Conservation (phyloP, 2,797 vertebrate genomes). For the Podarcis lilfordi region DNA sequence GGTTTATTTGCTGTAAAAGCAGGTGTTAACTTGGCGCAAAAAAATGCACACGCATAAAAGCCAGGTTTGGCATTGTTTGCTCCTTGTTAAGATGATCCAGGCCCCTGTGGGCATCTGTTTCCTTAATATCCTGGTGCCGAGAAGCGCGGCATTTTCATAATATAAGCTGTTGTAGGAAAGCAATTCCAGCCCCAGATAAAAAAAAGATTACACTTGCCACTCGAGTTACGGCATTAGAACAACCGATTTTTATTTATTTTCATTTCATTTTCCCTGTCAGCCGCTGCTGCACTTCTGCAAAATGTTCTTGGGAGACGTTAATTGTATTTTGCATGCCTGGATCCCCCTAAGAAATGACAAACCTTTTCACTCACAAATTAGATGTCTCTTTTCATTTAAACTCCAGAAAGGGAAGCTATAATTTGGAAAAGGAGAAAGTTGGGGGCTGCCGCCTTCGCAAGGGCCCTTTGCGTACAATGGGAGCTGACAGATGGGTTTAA, state of each 20-base stretch:
- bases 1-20: constrained; percentile 66
- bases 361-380: constrained; percentile 70
- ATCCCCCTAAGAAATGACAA: constrained; percentile 70
- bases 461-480: constrained; percentile 40
- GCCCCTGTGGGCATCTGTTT: constrained; percentile 65
- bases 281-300: constrained; percentile 56
- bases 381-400: constrained; percentile 75
- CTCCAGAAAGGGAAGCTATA: constrained; percentile 63
- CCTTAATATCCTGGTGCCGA: constrained; percentile 67
- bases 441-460: constrained; percentile 35
- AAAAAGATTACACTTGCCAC: constrained; percentile 68
- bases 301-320: constrained; percentile 57
- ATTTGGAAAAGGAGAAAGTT: constrained; percentile 50
- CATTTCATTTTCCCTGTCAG: constrained; percentile 71
- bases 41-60: constrained; percentile 44
- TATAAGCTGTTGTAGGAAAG: constrained; percentile 68
- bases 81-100: constrained; percentile 65
- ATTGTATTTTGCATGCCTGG: constrained; percentile 68
- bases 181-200: constrained; percentile 66
- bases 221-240: constrained; percentile 66
- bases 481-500: constrained; percentile 63
- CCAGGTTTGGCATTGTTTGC: constrained; percentile 65
- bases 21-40: constrained; percentile 61
- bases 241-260: constrained; percentile 74
- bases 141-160: constrained; percentile 65